Base-by-base conservation (phyloP, 2,797 vertebrate species). In the Glossophaga mutica region DNA sequence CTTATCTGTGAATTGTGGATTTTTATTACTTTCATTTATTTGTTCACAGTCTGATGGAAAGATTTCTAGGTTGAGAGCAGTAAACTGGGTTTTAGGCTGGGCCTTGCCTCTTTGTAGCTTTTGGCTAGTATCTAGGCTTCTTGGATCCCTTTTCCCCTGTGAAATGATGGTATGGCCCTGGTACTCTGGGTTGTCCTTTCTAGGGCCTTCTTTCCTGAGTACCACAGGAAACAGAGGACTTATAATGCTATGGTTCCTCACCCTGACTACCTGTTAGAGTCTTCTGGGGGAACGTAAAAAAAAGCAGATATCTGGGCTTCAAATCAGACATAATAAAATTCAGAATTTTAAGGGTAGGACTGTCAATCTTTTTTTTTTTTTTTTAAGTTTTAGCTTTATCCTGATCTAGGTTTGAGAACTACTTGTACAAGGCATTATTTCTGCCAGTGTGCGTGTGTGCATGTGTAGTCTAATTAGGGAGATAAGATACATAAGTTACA, bases 11-110 rank as follows among this genome's bases (percentile, higher is more conserved):
- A 95, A 57, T 48, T 91, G 50, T 68, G 48, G 73, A 14, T 62
- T 95, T 95, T 96, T 93, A 87, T 89, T 93, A 89, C 65, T 86
- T 93, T 83, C 16, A 32, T 59, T 96, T 95, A 44, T 86, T 84
- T 97, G 34, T 83, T 26, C 76, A 71, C 9, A 74, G 22, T 84
- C 52, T 89, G 42, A 89, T 83, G 73, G 76, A 92, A 94, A 55
- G 16, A 89, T 93, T 94, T 29, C 50, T 92, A 59, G 74, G 73
- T 62, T 55, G 84, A 85, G 57, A 95, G 46, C 42, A 62, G 68
- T 83, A 46, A 81, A 42, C 26, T 88, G 24, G 48, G 46, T 55
- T 94, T 94, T 88, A 82, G 77, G 42, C 37, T 87, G 57, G 73
- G 12, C n/a, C 90, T 91, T 97, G 34, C 88, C 52, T 76, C 19